Evolutionary conservation across 2,888 invertebrate genomes (phyloP), one percentile per base, ranked within the genome.

Genomic region (Diarsia rubi): DNA sequence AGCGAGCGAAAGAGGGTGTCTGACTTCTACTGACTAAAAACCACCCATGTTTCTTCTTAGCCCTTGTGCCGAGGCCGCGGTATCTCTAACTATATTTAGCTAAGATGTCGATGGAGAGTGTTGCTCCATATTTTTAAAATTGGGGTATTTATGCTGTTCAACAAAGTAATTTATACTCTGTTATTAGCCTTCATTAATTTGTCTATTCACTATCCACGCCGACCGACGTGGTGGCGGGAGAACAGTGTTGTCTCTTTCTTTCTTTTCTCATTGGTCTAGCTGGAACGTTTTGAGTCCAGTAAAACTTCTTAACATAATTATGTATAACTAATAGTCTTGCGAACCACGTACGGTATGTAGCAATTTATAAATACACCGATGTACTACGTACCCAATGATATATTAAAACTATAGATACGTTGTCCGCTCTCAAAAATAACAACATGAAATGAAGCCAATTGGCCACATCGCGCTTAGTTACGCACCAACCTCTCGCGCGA

Each of bases 271-370:
- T 63, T 42, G 11, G 24, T 19, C 44, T 24, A 16, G 19, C 0
- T 19, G 24, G n/a, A 9, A 9, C 42, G 16, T n/a, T 42, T 63
- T 4, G 4, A 44, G 44, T 63, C 9, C 24, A n/a, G 49, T 9
- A 0, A 3, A 49, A 0, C 3, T 24, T 69, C 16, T 19, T 5
- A 21, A 24, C 21, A 16, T 37, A n/a, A n/a, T n/a, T n/a, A n/a
- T n/a, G n/a, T n/a, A 5, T 67, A 69, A 69, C 14, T 66, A 24
- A 66, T 69, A 9, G 67, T 66, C 24, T 66, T 5, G 3, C 19
- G n/a, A 31, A 47, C 65, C 24, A 21, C 66, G 5, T 5, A 66
- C 19, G 47, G 45, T 47, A 8, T 69, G 47, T 6, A 19, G 11
- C 24, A 16, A 14, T 54, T 24, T 54, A 52, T n/a, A 11, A 24